Evolutionary conservation across 1,140 invertebrate species (phyloP).

Genomic region (Gonatopus flavifemur): DNA sequence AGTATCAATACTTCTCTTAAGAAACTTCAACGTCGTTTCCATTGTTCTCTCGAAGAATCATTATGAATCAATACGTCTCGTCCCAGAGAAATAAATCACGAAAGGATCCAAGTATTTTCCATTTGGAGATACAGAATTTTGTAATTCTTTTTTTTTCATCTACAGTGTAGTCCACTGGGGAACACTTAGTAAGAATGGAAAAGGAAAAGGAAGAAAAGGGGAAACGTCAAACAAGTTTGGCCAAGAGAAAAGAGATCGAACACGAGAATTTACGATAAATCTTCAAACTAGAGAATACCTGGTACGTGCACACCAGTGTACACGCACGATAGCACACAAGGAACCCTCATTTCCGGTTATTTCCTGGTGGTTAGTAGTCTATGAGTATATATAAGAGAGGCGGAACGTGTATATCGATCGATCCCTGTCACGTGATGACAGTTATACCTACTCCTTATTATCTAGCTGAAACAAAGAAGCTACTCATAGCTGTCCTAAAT

Average conservation of each 20-base stretch:
- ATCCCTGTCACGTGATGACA: conserved; percentile 12
- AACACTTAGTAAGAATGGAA: background rate
- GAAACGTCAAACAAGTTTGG: too few species aligned
- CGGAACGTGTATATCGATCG: conserved; percentile 15
- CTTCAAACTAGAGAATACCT: too few species aligned
- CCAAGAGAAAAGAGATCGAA: conserved; percentile 27
- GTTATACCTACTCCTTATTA: conserved; percentile 19
- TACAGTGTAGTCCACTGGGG: background rate
- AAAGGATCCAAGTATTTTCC: too few species aligned
- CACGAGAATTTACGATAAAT: conserved; percentile 36
- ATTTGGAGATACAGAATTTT: too few species aligned
- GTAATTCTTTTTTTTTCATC: too few species aligned
- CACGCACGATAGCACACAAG: conserved; percentile 29
- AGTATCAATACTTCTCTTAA: too few species aligned
- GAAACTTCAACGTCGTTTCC: too few species aligned
- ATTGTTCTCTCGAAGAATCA: too few species aligned
- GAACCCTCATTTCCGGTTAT: conserved; percentile 32
- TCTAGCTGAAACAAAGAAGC: conserved; percentile 6
- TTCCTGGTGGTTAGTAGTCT: conserved; percentile 16
- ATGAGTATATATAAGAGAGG: too few species aligned
- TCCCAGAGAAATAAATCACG: too few species aligned
- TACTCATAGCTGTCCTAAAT: background rate
- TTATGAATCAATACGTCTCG: too few species aligned
- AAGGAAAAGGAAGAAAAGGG: background rate
- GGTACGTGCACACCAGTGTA: too few species aligned